phyloP scores from a whole-genome alignment of 2,888 invertebrate species.

The Temnothorax rugatulus region DNA sequence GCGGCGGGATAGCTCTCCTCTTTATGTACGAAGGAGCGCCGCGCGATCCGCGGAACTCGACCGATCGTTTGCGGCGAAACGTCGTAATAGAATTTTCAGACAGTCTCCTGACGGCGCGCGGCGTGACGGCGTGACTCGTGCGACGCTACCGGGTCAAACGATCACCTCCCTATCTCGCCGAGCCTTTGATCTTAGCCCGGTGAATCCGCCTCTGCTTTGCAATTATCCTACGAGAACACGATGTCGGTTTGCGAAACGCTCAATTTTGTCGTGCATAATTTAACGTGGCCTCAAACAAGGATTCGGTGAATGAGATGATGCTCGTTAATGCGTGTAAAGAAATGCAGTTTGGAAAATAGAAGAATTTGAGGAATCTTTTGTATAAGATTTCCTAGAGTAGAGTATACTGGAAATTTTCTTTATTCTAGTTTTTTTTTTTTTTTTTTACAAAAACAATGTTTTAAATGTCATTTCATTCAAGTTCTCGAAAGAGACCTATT shows the following conservation, averaged over 20 bases:
- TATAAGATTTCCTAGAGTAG: neutral
- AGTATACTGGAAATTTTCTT: neutral
- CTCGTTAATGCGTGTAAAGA: neutral
- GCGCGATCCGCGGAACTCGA: constrained; percentile 22
- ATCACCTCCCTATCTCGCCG: neutral
- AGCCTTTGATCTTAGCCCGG: constrained; percentile 19
- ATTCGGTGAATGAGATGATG: neutral
- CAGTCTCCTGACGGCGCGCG: neutral
- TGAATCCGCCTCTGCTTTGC: constrained; percentile 1
- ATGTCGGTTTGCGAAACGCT: constrained; percentile 10
- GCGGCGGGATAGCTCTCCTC: constrained; percentile 40
- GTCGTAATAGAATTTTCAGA: constrained; percentile 47
- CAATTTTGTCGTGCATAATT: constrained; percentile 11
- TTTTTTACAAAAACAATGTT: neutral
- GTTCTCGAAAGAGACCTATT: neutral
- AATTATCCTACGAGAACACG: constrained; percentile 11
- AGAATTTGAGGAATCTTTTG: neutral
- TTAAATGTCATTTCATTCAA: neutral
- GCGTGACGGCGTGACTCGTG: constrained; percentile 29
- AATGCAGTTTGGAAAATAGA: neutral
- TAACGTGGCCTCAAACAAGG: neutral
- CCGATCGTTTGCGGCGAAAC: constrained; percentile 53
- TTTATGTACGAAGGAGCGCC: neutral
- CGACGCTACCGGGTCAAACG: constrained; percentile 23
- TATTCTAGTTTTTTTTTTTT: neutral